A percentile compares a stretch with the other conserved stretches of the same genome.
These are phyloP conservation scores for Melozone crissalis DNA, from an alignment of 2,113 vertebrate genomes.

Conservation along the genomic window DNA sequence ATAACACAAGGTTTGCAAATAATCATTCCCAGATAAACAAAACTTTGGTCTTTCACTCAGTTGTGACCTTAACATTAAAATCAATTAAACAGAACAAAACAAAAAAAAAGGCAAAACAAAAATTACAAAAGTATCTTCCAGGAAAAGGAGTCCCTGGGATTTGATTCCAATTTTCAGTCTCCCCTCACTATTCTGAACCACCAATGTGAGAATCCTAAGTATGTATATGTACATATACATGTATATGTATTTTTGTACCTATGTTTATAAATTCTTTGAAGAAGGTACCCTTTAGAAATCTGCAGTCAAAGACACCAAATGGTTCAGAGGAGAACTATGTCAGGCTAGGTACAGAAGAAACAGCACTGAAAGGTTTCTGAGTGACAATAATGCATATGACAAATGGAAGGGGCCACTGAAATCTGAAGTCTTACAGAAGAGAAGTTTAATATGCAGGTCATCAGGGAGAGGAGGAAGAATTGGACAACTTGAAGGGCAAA, in stretches of 20 bases:
- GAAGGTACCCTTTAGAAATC: neutral
- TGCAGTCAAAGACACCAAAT: neutral
- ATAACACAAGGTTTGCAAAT: neutral
- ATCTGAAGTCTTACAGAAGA: conserved; percentile 45
- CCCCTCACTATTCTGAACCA: neutral
- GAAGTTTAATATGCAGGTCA: conserved; percentile 72
- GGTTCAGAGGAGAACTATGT: neutral
- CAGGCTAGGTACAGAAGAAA: neutral
- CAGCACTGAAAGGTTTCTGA: conserved; percentile 49
- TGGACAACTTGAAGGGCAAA: conserved; percentile 70
- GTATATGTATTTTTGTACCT: neutral
- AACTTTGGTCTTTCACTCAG: accelerated
- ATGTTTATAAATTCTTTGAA: neutral
- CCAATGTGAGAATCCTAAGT: neutral
- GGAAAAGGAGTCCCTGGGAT: neutral
- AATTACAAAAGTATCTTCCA: neutral
- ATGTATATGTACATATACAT: neutral
- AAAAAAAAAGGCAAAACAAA: neutral
- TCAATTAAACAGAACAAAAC: neutral
- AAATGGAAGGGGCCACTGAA: conserved; percentile 62
- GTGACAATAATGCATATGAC: conserved; percentile 55
- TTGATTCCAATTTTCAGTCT: neutral
- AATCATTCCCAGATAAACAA: neutral
- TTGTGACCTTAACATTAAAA: neutral
- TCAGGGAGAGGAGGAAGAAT: conserved; percentile 50